Conservation (phyloP, 1,140 invertebrate genomes). For the Theocolax elegans region DNA sequence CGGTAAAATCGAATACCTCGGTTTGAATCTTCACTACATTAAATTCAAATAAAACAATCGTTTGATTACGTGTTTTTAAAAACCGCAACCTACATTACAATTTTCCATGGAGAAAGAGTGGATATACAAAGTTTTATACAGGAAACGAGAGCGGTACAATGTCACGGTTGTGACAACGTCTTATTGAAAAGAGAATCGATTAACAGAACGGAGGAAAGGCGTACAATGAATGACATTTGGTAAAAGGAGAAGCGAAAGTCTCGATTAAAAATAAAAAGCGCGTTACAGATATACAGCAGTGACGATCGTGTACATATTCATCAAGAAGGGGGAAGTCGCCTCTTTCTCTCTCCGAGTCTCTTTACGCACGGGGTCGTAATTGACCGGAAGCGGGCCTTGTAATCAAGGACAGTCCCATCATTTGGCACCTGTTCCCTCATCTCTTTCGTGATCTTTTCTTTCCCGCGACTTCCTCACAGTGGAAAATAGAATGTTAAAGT, state of each 20-base stretch:
- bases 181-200: not conserved
- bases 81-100: no score
- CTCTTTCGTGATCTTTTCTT: not conserved
- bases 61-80: no score
- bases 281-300: constrained; percentile 3
- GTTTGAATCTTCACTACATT: not conserved
- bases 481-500: constrained; percentile 16
- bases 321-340: constrained; percentile 9
- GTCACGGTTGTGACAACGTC: no score
- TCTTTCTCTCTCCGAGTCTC: constrained; percentile 14
- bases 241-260: constrained; percentile 3
- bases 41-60: no score
- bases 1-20: not conserved
- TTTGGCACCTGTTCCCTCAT: constrained; percentile 45
- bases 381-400: constrained; percentile 44
- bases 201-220: not conserved
- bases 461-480: not conserved
- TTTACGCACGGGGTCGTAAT: constrained; percentile 29
- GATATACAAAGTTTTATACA: no score
- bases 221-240: not conserved
- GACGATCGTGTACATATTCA: not conserved
- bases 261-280: constrained; percentile 1
- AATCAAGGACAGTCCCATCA: constrained; percentile 46
- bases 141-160: no score
- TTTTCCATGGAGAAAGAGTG: no score